These are phyloP conservation scores for Callopanchax toddi DNA, from an alignment of 2,113 vertebrate genomes.

Conservation along the genomic window DNA sequence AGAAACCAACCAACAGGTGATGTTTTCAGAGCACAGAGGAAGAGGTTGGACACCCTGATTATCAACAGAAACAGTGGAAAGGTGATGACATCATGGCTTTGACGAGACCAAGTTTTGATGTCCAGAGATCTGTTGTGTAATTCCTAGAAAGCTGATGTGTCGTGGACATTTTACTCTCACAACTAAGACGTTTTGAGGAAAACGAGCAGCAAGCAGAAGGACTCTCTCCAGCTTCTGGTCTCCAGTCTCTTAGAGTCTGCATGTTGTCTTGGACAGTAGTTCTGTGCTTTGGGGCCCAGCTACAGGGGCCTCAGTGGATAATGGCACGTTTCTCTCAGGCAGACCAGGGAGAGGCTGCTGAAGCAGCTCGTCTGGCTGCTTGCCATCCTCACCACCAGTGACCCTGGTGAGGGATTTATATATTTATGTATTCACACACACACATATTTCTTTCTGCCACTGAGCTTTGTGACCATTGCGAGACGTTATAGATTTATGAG, in stretches of 20 bases:
- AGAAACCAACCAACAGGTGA: no score
- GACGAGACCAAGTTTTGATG: not conserved
- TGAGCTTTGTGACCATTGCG: slow-evolving; percentile 18
- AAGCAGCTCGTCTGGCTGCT: slow-evolving; percentile 57
- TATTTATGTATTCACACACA: slow-evolving; percentile 64
- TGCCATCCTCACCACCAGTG: slow-evolving; percentile 63
- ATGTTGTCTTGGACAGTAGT: slow-evolving; percentile 50
- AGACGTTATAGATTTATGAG: slow-evolving; percentile 44
- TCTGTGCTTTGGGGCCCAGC: slow-evolving; percentile 37
- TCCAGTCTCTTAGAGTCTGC: slow-evolving; percentile 49
- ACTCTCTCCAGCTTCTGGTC: slow-evolving; percentile 40
- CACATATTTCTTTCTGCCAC: slow-evolving; percentile 30
- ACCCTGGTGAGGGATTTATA: slow-evolving; percentile 66
- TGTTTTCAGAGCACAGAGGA: no score
- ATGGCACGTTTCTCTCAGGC: slow-evolving; percentile 68
- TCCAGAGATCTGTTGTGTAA: not conserved
- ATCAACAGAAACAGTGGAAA: no score
- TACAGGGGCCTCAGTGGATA: slow-evolving; percentile 53
- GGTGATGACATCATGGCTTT: not conserved
- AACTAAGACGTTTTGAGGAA: no score
- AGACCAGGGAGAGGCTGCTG: slow-evolving; percentile 30
- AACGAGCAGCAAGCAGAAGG: no score
- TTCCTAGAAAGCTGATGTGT: no score
- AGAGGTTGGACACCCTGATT: no score
- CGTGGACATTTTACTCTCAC: no score